phyloP scores from a whole-genome alignment of 2,797 vertebrate genomes.

The Sternotherus odoratus region DNA sequence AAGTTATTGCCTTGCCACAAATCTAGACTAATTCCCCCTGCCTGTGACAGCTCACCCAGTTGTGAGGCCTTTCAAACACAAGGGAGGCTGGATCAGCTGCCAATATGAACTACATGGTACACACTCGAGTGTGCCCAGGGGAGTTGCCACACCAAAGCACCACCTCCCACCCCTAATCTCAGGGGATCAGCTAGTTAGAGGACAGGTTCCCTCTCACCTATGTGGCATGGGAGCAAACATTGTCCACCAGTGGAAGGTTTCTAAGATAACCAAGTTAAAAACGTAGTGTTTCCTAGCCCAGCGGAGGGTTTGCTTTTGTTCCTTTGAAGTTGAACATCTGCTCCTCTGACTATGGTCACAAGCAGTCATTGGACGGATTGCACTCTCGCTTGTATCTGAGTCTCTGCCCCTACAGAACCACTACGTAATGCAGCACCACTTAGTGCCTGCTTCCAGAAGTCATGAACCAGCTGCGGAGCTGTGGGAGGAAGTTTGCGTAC shows the following conservation, averaged over 20 bases:
- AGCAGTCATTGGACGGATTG: not conserved
- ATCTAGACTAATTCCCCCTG: rapidly evolving
- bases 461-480: not conserved
- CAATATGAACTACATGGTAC: rapidly evolving
- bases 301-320: not conserved
- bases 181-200: not conserved
- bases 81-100: not conserved
- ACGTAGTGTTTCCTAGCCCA: rapidly evolving
- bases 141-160: not conserved
- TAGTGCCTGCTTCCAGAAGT: rapidly evolving
- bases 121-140: not conserved
- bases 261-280: not conserved
- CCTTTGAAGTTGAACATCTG: not conserved
- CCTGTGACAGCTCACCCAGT: rapidly evolving
- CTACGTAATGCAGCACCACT: not conserved
- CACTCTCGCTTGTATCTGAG: not conserved
- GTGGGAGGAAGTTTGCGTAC: not conserved
- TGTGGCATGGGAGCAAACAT: not conserved
- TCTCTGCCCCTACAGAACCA: rapidly evolving
- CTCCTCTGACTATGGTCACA: not conserved
- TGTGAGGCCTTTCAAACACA: not conserved
- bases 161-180: not conserved
- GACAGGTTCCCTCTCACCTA: rapidly evolving
- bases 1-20: not conserved
- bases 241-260: not conserved